A percentile compares a stretch with the other conserved stretches of the same genome.
These are phyloP conservation scores for Triplophysa siluroides DNA, from an alignment of 2,113 vertebrate species.

Conservation along the genomic window DNA sequence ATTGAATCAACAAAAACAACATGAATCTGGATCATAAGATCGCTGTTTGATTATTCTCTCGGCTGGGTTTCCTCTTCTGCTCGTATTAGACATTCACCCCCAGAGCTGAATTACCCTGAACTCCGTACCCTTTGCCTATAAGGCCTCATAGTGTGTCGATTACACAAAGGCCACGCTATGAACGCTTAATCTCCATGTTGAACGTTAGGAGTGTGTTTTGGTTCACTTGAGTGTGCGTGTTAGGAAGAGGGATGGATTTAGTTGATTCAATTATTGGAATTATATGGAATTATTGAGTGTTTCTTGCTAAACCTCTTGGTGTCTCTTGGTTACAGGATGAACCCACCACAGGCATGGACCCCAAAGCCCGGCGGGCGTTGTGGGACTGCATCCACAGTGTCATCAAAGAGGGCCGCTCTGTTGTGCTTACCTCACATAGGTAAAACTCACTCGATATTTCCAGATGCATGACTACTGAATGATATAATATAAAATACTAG, in stretches of 20 bases:
- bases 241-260: conserved; percentile 25
- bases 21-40: not conserved
- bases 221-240: not conserved
- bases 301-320: conserved; percentile 56
- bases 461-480: not conserved
- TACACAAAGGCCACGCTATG: not conserved
- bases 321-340: conserved; percentile 83
- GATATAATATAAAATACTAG: not conserved
- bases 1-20: conserved; percentile 25
- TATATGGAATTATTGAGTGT: conserved; percentile 45
- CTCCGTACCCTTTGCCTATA: conserved; percentile 1
- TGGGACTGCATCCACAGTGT: conserved; percentile 94
- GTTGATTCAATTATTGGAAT: not conserved
- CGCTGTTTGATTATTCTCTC: conserved; percentile 28
- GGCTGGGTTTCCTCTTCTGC: conserved; percentile 1
- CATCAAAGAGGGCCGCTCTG: conserved; percentile 92
- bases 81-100: conserved; percentile 23
- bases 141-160: not conserved
- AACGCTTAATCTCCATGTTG: not conserved
- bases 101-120: conserved; percentile 19
- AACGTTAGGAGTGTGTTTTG: not conserved
- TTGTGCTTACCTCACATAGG: conserved; percentile 98
- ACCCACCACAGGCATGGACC: conserved; percentile 98
- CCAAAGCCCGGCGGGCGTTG: conserved; percentile 90
- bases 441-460: conserved; percentile 40